These are phyloP conservation scores for Vulpes vulpes DNA, from an alignment of 2,113 vertebrate genomes.

Conservation along the genomic window DNA sequence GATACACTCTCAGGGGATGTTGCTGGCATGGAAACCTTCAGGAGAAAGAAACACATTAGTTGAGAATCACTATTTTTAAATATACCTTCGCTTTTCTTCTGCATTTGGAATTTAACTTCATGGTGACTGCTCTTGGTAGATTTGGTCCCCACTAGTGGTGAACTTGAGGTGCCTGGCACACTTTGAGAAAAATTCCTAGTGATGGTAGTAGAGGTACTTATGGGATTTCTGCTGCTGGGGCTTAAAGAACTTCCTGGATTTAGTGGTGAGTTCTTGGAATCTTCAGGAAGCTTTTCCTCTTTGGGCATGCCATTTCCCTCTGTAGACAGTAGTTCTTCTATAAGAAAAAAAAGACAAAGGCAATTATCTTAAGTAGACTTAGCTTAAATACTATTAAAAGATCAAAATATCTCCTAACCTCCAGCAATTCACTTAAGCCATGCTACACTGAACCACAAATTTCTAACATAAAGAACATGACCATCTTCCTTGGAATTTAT, in stretches of 20 bases:
- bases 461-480: slow-evolving; percentile 17
- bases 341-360: slow-evolving; percentile 70
- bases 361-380: slow-evolving; percentile 31
- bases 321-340: slow-evolving; percentile 92
- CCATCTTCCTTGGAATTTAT: not conserved
- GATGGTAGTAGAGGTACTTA: slow-evolving; percentile 86
- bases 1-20: slow-evolving; percentile 4
- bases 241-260: slow-evolving; percentile 90
- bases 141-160: slow-evolving; percentile 84
- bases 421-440: slow-evolving; percentile 39
- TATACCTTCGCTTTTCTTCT: slow-evolving; percentile 94
- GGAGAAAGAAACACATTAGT: slow-evolving; percentile 20
- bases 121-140: slow-evolving; percentile 82
- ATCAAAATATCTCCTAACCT: slow-evolving; percentile 33
- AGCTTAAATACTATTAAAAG: slow-evolving; percentile 52
- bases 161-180: slow-evolving; percentile 82
- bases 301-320: slow-evolving; percentile 90
- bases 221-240: slow-evolving; percentile 84
- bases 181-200: slow-evolving; percentile 84
- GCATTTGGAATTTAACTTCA: slow-evolving; percentile 88
- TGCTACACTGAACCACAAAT: slow-evolving; percentile 16
- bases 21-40: slow-evolving; percentile 10
- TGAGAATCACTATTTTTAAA: slow-evolving; percentile 56
- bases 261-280: slow-evolving; percentile 91
- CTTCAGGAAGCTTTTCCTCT: slow-evolving; percentile 91